phyloP scores from a whole-genome alignment of 2,797 vertebrate genomes.

The Acrocephalus scirpaceus region DNA sequence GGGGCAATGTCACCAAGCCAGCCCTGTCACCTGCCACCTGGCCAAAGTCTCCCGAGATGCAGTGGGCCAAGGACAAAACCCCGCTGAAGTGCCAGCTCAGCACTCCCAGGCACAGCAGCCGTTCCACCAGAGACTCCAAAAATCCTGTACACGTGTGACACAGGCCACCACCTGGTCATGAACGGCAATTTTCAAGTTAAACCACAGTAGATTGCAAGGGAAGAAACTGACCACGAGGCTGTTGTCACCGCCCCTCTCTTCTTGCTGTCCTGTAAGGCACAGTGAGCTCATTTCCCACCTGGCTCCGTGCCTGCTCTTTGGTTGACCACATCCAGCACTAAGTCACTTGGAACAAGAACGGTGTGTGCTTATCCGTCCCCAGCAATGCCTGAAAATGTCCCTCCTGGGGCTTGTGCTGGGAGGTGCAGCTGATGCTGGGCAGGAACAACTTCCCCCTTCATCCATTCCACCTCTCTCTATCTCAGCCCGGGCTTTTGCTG shows the following conservation, averaged over 20 bases:
- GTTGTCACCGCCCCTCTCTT: not conserved
- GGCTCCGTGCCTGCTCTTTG: not conserved
- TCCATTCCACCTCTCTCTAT: accelerated
- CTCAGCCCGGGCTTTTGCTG: accelerated
- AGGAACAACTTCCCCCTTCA: accelerated
- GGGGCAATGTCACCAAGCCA: accelerated
- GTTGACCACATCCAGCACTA: not conserved
- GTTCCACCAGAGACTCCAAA: not conserved
- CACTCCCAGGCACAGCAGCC: not conserved
- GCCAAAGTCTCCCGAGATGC: not conserved
- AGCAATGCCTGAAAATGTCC: accelerated
- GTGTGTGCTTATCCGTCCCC: not conserved
- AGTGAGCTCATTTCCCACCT: not conserved
- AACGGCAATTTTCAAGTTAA: not conserved
- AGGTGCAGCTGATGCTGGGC: not conserved
- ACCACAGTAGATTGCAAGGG: accelerated
- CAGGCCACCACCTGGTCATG: not conserved
- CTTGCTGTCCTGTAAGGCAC: not conserved
- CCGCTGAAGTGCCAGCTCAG: not conserved
- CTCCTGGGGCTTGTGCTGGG: not conserved
- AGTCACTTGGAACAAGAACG: not conserved
- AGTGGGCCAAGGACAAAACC: not conserved
- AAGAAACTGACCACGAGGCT: not conserved
- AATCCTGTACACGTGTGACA: accelerated
- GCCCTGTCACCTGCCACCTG: not conserved